These are phyloP conservation scores for Calliopsis andreniformis DNA, from an alignment of 1,140 invertebrate species.

Conservation along the genomic window DNA sequence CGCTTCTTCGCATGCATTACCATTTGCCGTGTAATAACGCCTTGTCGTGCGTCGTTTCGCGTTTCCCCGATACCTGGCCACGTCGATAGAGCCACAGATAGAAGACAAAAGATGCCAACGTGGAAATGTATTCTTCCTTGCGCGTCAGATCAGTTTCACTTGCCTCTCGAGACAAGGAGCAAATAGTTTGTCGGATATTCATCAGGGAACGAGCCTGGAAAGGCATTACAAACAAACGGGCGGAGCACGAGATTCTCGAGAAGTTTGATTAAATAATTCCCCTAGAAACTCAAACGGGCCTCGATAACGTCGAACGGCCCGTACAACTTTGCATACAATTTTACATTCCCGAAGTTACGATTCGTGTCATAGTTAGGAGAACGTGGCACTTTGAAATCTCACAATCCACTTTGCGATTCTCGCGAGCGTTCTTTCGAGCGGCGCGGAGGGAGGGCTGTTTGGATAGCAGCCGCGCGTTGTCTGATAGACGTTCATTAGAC, in stretches of 20 bases:
- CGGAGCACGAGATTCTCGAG: not conserved
- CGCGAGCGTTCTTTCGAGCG: not conserved
- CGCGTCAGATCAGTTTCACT: not conserved
- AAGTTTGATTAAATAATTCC: slow-evolving; percentile 27
- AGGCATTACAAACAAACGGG: not conserved
- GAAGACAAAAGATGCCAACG: too few species aligned
- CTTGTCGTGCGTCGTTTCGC: not conserved
- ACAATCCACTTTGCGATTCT: not conserved
- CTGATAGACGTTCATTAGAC: too few species aligned
- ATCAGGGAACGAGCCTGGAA: not conserved
- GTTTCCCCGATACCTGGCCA: too few species aligned
- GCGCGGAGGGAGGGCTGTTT: too few species aligned
- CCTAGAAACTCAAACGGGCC: not conserved
- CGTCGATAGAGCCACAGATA: too few species aligned
- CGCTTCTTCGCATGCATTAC: slow-evolving; percentile 1
- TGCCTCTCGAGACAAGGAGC: not conserved
- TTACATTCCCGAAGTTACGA: slow-evolving; percentile 1
- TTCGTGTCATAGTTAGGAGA: too few species aligned
- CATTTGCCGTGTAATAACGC: slow-evolving; percentile 5
- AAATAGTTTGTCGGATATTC: not conserved
- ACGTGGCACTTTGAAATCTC: too few species aligned
- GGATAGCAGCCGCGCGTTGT: too few species aligned
- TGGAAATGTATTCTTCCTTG: too few species aligned
- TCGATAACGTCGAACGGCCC: not conserved
- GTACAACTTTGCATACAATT: not conserved